Percentiles rank a stretch among this genome's conserved stretches.
Conservation (phyloP, 2,797 vertebrate species). For the Bradypus variegatus region DNA sequence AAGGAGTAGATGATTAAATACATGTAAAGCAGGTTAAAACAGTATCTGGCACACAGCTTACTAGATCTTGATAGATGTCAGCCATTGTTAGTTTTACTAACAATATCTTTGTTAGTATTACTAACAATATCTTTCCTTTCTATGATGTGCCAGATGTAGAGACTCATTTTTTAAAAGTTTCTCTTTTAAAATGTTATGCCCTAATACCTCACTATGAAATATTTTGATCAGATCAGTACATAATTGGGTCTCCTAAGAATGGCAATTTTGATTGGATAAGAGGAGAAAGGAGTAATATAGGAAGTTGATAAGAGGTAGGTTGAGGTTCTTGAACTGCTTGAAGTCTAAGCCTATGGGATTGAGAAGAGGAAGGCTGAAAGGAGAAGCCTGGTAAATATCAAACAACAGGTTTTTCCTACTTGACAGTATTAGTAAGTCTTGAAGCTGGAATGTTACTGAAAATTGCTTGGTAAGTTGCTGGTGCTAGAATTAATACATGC, state of each 20-base stretch:
- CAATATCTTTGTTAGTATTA: slow-evolving; percentile 29
- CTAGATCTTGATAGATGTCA: neutral
- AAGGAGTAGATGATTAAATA: neutral
- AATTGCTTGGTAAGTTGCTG: neutral
- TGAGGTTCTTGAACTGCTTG: neutral
- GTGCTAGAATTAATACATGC: neutral
- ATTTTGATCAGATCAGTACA: neutral
- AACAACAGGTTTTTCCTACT: neutral
- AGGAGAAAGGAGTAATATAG: neutral
- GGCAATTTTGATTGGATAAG: neutral
- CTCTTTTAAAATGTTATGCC: neutral
- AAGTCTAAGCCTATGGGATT: neutral
- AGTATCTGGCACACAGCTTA: neutral
- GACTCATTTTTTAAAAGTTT: neutral
- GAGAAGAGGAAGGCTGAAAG: neutral
- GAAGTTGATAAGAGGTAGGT: neutral
- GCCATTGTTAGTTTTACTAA: slow-evolving; percentile 35
- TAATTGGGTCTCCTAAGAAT: neutral
- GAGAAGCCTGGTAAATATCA: neutral
- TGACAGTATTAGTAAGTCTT: neutral
- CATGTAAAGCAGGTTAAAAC: neutral
- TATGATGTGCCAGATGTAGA: neutral
- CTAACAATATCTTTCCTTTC: neutral
- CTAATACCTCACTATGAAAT: neutral
- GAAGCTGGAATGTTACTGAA: neutral